A percentile compares a stretch with the other conserved stretches of the same genome.
Conservation (phyloP, 2,888 invertebrate genomes). For the Rhogogaster chlorosoma region DNA sequence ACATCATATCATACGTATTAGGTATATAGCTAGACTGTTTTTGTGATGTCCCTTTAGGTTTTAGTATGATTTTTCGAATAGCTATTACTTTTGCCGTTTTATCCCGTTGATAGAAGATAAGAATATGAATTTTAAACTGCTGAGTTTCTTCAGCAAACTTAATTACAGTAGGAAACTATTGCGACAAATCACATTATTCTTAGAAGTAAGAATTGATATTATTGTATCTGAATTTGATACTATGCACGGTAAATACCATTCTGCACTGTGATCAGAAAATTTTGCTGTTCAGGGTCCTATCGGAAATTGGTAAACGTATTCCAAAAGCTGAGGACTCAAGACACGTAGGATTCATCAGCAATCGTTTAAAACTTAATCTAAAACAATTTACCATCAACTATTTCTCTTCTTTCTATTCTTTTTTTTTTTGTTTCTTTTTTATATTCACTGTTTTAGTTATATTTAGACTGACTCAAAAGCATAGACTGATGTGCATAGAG, state of each 20-base stretch:
- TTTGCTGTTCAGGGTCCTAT: constrained; percentile 45
- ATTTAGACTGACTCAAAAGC: constrained; percentile 46
- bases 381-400: background rate
- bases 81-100: background rate
- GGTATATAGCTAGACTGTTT: constrained; percentile 41
- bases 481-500: constrained; percentile 48
- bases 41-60: constrained; percentile 51
- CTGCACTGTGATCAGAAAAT: constrained; percentile 47
- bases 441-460: background rate
- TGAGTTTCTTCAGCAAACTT: background rate
- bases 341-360: constrained; percentile 42
- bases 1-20: constrained; percentile 15
- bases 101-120: constrained; percentile 13
- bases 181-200: background rate
- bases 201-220: constrained; percentile 1
- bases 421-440: background rate
- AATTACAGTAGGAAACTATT: constrained; percentile 16
- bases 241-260: constrained; percentile 28
- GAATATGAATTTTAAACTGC: background rate
- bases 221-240: background rate
- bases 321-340: constrained; percentile 49
- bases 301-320: constrained; percentile 49
- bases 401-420: background rate
- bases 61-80: background rate
- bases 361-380: constrained; percentile 22